Percentiles rank a stretch among this genome's conserved stretches.
phyloP scores from a whole-genome alignment of 1,140 invertebrate genomes.

The Ephestia elutella region DNA sequence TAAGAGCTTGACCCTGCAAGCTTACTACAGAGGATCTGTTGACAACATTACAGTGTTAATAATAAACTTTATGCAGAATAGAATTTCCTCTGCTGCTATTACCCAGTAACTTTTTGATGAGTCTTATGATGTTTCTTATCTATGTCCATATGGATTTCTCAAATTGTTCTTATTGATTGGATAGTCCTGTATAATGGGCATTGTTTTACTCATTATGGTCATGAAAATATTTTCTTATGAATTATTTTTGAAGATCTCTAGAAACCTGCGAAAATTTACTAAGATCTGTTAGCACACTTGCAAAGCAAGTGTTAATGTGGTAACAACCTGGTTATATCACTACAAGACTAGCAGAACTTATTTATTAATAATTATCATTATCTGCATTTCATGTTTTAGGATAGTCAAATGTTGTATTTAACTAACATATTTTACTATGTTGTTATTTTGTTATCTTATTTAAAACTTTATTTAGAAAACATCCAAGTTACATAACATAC shows the following conservation, averaged over 20 bases:
- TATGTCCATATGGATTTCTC: neutral
- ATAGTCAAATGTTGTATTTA: neutral
- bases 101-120: conserved; percentile 19
- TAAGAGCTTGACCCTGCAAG: conserved; percentile 90
- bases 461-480: neutral
- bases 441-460: neutral
- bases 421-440: neutral
- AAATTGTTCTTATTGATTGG: neutral
- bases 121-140: neutral
- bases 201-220: neutral
- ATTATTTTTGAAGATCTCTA: neutral
- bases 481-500: neutral
- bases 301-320: no score
- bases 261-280: neutral
- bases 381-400: neutral
- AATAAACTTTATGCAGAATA: conserved; percentile 86
- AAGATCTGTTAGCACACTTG: no score
- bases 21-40: conserved; percentile 92
- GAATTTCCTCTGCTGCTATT: conserved; percentile 30
- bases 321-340: no score
- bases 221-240: neutral
- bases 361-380: neutral
- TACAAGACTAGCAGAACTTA: neutral
- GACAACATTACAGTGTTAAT: conserved; percentile 97
- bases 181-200: neutral